phyloP scores from a whole-genome alignment of 2,797 vertebrate species.

The Platyrinchus mystaceus region DNA sequence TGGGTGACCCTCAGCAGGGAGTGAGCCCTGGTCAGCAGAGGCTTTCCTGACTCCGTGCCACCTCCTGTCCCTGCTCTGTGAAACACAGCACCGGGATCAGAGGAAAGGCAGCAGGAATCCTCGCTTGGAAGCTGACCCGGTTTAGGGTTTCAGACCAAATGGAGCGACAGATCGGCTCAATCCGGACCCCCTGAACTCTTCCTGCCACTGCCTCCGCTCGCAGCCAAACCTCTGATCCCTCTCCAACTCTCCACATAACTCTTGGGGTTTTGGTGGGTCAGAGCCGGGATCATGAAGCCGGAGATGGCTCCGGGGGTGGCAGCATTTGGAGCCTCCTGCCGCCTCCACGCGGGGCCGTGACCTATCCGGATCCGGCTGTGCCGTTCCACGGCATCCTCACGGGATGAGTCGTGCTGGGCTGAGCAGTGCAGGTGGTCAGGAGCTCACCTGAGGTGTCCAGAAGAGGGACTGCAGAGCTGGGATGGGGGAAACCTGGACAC shows the following conservation, averaged over 20 bases:
- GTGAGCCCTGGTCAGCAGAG: background rate
- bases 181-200: background rate
- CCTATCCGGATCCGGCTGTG: rapidly evolving
- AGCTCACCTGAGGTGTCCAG: background rate
- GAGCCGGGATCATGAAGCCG: background rate
- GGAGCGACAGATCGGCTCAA: background rate
- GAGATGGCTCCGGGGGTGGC: background rate
- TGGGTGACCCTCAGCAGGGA: background rate
- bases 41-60: background rate
- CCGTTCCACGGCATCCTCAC: rapidly evolving
- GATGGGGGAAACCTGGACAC: rapidly evolving
- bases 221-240: slow-evolving; percentile 23
- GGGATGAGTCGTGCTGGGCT: rapidly evolving
- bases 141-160: slow-evolving; percentile 36
- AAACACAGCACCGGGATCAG: background rate
- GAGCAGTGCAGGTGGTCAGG: background rate
- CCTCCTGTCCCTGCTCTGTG: background rate
- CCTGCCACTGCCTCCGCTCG: background rate
- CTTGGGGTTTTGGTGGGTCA: background rate
- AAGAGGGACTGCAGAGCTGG: background rate
- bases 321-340: background rate
- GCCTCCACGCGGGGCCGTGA: background rate
- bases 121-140: background rate
- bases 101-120: background rate
- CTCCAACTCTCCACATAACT: background rate